Conservation (phyloP, 2,888 invertebrate species). For the Eutolmus rufibarbis region DNA sequence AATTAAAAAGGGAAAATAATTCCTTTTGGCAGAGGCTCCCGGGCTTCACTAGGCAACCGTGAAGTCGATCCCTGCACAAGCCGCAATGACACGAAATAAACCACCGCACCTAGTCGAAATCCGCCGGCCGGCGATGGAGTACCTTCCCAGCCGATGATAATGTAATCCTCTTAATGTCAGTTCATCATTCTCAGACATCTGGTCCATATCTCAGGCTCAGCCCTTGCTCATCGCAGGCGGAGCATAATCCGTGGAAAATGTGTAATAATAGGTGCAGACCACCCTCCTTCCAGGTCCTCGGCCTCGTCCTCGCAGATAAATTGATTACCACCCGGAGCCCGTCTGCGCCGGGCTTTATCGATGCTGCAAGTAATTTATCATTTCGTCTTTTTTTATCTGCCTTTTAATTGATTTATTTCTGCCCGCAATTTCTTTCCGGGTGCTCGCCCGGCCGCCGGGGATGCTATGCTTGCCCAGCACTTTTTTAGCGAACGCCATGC, state of each 20-base stretch:
- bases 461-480: not conserved
- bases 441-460: not conserved
- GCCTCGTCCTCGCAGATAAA: constrained; percentile 10
- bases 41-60: not conserved
- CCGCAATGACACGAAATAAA: constrained; percentile 24
- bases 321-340: constrained; percentile 33
- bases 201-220: constrained; percentile 35
- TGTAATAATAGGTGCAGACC: constrained; percentile 41
- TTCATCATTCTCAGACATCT: constrained; percentile 42
- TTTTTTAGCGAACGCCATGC: not conserved
- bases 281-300: constrained; percentile 6
- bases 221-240: constrained; percentile 3
- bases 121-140: not conserved
- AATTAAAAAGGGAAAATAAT: not conserved
- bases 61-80: not conserved
- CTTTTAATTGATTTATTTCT: constrained; percentile 44
- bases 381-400: constrained; percentile 25
- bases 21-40: not conserved
- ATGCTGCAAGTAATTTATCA: constrained; percentile 41
- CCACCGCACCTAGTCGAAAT: constrained; percentile 6
- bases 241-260: constrained; percentile 41
- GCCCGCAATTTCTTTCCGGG: not conserved
- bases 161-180: constrained; percentile 45
- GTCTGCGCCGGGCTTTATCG: not conserved
- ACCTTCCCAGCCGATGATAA: constrained; percentile 35